Percentiles rank a stretch among this genome's conserved stretches.
Evolutionary conservation across 2,888 invertebrate genomes (phyloP).

Genomic region (Athetis lepigone): DNA sequence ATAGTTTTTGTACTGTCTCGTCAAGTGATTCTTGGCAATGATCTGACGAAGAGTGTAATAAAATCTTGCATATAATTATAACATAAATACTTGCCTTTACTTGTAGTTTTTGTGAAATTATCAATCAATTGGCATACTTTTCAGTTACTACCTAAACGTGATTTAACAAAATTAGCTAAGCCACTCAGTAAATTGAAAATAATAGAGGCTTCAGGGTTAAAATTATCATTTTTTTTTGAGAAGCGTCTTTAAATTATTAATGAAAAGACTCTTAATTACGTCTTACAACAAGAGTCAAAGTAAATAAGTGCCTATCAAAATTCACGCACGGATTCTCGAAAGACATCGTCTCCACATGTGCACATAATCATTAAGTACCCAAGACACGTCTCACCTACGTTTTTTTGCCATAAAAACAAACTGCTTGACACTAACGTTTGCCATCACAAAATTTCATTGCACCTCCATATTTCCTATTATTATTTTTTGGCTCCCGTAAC

Average conservation of each 20-base stretch:
- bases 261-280: too few relatives aligned
- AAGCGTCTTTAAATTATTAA: too few relatives aligned
- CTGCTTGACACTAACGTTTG: constrained; percentile 51
- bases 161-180: too few relatives aligned
- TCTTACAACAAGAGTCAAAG: background rate
- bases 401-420: constrained; percentile 63
- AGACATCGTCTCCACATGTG: constrained; percentile 10
- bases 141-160: too few relatives aligned
- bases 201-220: too few relatives aligned
- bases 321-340: background rate
- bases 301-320: constrained; percentile 8
- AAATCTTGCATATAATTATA: constrained; percentile 8
- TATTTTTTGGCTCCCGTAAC: constrained; percentile 57
- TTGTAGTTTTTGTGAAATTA: too few relatives aligned
- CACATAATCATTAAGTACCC: constrained; percentile 33
- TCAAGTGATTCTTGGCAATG: constrained; percentile 26
- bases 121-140: too few relatives aligned
- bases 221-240: too few relatives aligned
- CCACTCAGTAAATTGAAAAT: too few relatives aligned
- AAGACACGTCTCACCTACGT: constrained; percentile 51
- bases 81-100: constrained; percentile 10
- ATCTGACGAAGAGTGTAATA: constrained; percentile 2
- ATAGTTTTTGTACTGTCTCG: background rate
- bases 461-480: constrained; percentile 58
- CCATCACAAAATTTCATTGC: constrained; percentile 64